Percentiles rank a stretch among this genome's conserved stretches.
phyloP scores from a whole-genome alignment of 2,888 invertebrate genomes.

The Cryptus armator region DNA sequence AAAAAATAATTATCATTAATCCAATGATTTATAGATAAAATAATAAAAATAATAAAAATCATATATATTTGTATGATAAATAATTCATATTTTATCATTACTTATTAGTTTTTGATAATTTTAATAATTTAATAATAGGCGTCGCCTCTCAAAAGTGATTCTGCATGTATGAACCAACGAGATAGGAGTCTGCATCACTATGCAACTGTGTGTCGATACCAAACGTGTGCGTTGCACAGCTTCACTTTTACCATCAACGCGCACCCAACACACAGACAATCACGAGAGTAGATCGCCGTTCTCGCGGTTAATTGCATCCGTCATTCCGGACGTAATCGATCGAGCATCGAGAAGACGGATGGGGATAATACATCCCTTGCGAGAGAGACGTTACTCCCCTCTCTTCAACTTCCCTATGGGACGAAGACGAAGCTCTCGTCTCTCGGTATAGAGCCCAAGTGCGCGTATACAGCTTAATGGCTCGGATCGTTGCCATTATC shows the following conservation, averaged over 20 bases:
- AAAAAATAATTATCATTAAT: not conserved
- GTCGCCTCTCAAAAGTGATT: not conserved
- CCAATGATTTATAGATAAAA: not conserved
- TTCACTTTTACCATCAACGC: not conserved
- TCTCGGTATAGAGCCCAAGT: slow-evolving; percentile 29
- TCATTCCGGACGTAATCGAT: slow-evolving; percentile 76
- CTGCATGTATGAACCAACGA: not conserved
- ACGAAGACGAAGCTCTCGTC: slow-evolving; percentile 60
- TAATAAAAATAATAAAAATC: too few relatives aligned
- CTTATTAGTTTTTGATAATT: too few relatives aligned
- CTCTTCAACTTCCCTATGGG: slow-evolving; percentile 17
- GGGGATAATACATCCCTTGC: slow-evolving; percentile 61
- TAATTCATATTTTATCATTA: too few relatives aligned
- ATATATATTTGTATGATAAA: too few relatives aligned
- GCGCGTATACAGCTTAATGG: slow-evolving; percentile 54
- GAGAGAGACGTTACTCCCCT: slow-evolving; percentile 51
- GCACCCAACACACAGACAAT: not conserved
- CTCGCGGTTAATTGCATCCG: slow-evolving; percentile 77
- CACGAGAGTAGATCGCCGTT: slow-evolving; percentile 59
- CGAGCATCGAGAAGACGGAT: slow-evolving; percentile 66
- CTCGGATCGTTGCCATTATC: slow-evolving; percentile 59
- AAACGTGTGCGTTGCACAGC: not conserved
- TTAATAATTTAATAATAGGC: too few relatives aligned
- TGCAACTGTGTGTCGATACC: not conserved
- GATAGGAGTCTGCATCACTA: not conserved